Conservation (phyloP, 2,113 vertebrate species). For the Paramisgurnus dabryanus region DNA sequence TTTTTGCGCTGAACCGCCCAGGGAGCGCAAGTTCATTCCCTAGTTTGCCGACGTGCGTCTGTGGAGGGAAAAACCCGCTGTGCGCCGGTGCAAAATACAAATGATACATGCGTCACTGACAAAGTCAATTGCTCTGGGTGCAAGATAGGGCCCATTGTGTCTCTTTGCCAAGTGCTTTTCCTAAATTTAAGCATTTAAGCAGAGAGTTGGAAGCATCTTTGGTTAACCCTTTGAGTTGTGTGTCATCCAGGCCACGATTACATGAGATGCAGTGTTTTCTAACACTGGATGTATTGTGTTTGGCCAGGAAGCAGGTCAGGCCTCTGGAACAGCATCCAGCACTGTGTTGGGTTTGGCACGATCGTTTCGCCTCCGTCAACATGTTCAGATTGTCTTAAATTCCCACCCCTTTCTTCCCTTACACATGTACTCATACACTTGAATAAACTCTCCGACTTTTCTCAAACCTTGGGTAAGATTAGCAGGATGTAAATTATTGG, state of each 20-base stretch:
- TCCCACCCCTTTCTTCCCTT: conserved; percentile 25
- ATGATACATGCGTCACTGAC: too few species aligned
- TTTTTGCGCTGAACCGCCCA: too few species aligned
- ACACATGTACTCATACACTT: conserved; percentile 6
- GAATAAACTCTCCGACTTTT: conserved; percentile 12
- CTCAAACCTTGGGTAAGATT: conserved; percentile 10
- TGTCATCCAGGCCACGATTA: conserved; percentile 55
- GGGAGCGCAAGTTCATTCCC: too few species aligned
- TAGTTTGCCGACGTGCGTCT: too few species aligned
- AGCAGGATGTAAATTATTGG: conserved; percentile 26
- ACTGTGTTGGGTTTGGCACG: conserved; percentile 55
- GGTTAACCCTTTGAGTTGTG: conserved; percentile 58
- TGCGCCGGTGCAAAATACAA: too few species aligned
- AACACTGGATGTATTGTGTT: conserved; percentile 43
- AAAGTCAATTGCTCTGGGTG: too few species aligned
- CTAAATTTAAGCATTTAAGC: conserved; percentile 63
- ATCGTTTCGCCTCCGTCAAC: conserved; percentile 41
- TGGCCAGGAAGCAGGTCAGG: conserved; percentile 44
- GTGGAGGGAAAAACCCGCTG: too few species aligned
- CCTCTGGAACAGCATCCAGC: conserved; percentile 48
- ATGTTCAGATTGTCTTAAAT: conserved; percentile 41
- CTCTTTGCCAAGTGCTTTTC: conserved; percentile 46
- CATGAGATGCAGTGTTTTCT: conserved; percentile 37
- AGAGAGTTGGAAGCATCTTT: conserved; percentile 59
- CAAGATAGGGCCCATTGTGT: too few species aligned